Base-by-base conservation (phyloP, 2,888 invertebrate species). In the Ormyrus labotus region DNA sequence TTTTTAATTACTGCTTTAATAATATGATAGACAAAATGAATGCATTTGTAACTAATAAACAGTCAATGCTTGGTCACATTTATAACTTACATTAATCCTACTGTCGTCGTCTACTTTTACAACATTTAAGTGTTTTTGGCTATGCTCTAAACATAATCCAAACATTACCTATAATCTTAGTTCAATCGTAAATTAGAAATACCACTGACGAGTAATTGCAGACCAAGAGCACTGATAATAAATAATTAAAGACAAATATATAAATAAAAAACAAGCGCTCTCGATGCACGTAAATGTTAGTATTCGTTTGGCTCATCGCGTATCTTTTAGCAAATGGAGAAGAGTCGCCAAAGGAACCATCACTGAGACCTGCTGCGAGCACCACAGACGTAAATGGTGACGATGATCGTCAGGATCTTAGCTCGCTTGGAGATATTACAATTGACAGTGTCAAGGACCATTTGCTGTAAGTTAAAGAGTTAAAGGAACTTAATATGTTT, bases 371-470 rank as follows among this genome's bases (percentile, higher is more conserved):
- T 0, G 86, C 88, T 13, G 86, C 86, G 4, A 90, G 90, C 72
- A 85, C 87, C 67, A 89, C 83, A 65, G 90, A 90, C 58, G 90
- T 92, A 57, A 92, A 92, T 80, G 92, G 92, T 55, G 92, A 91
- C 9, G 91, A 91, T 51, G 92, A 92, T 84, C 91, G 91, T 83
- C 92, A 92, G 86, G 92, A 92, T 85, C 84, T 89, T 75, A 94
- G 93, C 86, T 94, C 94, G 60, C 93, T 94, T 81, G 97, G 95
- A 13, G 98, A 98, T 91, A 97, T 98, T 89, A 98, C 98, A 5
- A 96, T 98, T 83, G 98, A 98, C 92, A 98, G 97, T 51, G 97
- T 98, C 70, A 95, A 96, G 84, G 97, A 97, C 91, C 97, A 98
- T 92, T 93, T 96, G 81, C 90, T 90, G 90, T 91, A 87, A 78